Conservation (phyloP, 2,113 vertebrate species). For the Odocoileus virginianus region DNA sequence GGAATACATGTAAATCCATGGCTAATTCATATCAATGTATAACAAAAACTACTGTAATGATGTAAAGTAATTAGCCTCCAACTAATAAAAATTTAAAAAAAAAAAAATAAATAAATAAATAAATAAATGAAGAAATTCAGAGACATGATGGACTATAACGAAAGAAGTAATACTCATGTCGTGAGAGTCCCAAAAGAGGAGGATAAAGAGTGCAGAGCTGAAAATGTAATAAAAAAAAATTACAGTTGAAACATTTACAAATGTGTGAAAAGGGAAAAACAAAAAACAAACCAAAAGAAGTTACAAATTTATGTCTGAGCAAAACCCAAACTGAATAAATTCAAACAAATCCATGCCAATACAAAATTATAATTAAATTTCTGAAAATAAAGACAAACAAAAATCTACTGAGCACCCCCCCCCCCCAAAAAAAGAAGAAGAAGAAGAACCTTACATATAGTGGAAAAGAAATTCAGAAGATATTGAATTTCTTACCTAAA, state of each 20-base stretch:
- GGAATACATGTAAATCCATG: too few relatives aligned
- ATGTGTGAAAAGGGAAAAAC: background rate
- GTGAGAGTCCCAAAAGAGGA: background rate
- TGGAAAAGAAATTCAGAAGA: background rate
- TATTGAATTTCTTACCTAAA: background rate
- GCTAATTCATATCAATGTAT: too few relatives aligned
- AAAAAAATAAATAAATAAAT: too few relatives aligned
- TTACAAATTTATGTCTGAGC: background rate
- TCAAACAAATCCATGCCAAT: background rate
- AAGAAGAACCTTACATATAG: background rate
- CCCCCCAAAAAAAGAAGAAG: too few relatives aligned
- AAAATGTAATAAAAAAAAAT: background rate
- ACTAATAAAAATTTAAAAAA: too few relatives aligned
- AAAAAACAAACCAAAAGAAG: too few relatives aligned
- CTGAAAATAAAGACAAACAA: background rate
- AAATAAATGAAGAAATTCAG: background rate
- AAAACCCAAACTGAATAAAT: background rate
- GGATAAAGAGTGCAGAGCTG: background rate
- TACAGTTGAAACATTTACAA: background rate
- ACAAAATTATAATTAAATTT: background rate
- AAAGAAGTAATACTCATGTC: background rate
- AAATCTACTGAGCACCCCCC: background rate
- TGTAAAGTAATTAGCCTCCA: too few relatives aligned
- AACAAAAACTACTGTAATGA: too few relatives aligned
- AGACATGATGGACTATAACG: background rate